Base-by-base conservation (phyloP, 2,797 vertebrate species). In the Chelon auratus region DNA sequence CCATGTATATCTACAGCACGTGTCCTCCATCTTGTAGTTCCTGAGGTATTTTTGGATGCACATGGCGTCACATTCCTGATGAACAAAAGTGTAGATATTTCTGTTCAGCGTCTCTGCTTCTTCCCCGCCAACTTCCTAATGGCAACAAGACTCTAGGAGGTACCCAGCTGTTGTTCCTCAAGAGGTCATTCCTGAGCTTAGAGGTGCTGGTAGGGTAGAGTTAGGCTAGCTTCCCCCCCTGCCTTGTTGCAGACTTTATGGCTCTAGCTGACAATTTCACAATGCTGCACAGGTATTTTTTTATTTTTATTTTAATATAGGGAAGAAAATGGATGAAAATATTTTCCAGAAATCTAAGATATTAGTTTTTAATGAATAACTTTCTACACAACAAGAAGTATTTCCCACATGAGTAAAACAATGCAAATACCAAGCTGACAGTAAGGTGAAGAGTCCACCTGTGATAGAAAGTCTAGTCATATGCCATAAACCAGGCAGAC, bases 401-500 rank as follows among this genome's bases (percentile, higher is more conserved):
- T 54, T 20, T 58, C 22, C 8, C 7, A 15, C 62, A 13, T 51
- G 9, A 52, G 24, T 13, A 5, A 12, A 20, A 7, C 13, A 60
- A 59, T 48, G 4, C 59, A 9, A 68, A 53, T 9, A 17, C 39
- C 2, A 18, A 40, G 10, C 3, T 59, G 13, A 65, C 52, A 39
- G 20, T 57, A 37, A 47, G 53, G 52, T 54, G 61, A 56, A 8
- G 52, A 30, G 51, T 66, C 58, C 24, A 58, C 51, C 64, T 57
- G 53, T 78, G 30, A 63, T 50, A n/a, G 52, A 70, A 56, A 22
- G 33, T 50, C 40, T 22, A 54, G 66, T 67, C 64, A 30, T 66
- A 52, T 1, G 2, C 67, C 67, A 50, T 72, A 77, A 82, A 78
- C 15, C 55, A 47, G 47, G 70, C 58, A 13, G 68, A 64, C n/a